A percentile compares a stretch with the other conserved stretches of the same genome.
These are phyloP conservation scores for Chionodraco myersi DNA, from an alignment of 2,113 vertebrate genomes.

Conservation along the genomic window DNA sequence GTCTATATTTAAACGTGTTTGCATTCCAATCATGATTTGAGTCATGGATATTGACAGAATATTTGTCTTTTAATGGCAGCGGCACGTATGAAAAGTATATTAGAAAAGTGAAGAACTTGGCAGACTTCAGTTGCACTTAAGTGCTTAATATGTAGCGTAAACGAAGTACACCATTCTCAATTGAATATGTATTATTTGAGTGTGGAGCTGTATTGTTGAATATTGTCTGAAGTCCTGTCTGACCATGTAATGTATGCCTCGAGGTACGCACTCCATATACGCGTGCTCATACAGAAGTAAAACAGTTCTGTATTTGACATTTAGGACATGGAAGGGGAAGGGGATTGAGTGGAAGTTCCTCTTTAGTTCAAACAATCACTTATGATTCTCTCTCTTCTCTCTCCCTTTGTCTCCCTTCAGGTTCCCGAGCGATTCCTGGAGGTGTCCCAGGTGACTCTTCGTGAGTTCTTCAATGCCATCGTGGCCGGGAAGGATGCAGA, in stretches of 20 bases:
- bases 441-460: conserved; percentile 97
- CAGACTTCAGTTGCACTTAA: no score
- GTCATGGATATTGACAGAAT: neutral
- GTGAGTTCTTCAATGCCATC: conserved; percentile 99
- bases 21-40: neutral
- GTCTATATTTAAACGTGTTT: neutral
- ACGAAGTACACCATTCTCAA: neutral
- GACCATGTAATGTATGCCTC: neutral
- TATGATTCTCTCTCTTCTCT: conserved; percentile 62
- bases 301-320: conserved; percentile 3
- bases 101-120: no score
- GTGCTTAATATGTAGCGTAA: no score
- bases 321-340: neutral
- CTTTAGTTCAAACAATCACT: conserved; percentile 1
- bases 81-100: no score
- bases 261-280: neutral
- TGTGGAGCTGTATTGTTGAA: neutral
- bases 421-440: conserved; percentile 98
- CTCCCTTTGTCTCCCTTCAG: conserved; percentile 70
- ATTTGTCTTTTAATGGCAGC: neutral
- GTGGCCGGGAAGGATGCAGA: conserved; percentile 98
- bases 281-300: conserved; percentile 16
- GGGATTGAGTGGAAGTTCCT: conserved; percentile 3
- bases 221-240: neutral
- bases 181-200: neutral